Conservation (phyloP, 2,797 vertebrate species). For the Cyprinodon diabolis region DNA sequence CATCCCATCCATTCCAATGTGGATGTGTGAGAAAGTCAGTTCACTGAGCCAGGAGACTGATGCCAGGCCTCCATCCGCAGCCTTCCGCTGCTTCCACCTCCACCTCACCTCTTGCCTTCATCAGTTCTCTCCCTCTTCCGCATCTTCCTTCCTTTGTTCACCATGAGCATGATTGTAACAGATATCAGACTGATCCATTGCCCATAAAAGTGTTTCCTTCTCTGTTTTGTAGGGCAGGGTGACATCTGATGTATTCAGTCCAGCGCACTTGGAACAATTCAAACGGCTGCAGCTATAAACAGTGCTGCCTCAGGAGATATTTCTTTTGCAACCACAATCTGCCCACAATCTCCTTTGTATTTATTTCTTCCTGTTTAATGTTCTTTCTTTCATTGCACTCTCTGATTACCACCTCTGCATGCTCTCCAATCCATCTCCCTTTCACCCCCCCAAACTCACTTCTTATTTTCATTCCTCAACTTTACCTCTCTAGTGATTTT, state of each 20-base stretch:
- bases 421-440: constrained; percentile 29
- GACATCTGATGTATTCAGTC: constrained; percentile 41
- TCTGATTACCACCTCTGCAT: constrained; percentile 48
- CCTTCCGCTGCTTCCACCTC: constrained; percentile 30
- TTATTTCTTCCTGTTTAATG: constrained; percentile 35
- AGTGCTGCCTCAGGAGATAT: constrained; percentile 39
- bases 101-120: constrained; percentile 17
- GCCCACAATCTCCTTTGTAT: constrained; percentile 26
- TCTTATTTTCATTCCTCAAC: constrained; percentile 45
- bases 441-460: background rate
- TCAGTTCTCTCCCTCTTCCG: constrained; percentile 21
- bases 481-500: constrained; percentile 35
- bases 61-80: constrained; percentile 48
- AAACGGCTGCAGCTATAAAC: constrained; percentile 38
- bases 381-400: constrained; percentile 45
- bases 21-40: constrained; percentile 64
- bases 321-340: constrained; percentile 34
- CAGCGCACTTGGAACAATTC: constrained; percentile 37
- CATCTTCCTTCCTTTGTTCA: constrained; percentile 22
- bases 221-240: constrained; percentile 27
- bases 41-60: constrained; percentile 56
- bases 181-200: constrained; percentile 17
- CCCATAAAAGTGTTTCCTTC: constrained; percentile 19
- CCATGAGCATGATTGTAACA: constrained; percentile 40
- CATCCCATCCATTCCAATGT: constrained; percentile 71